A percentile compares a stretch with the other conserved stretches of the same genome.
Conservation (phyloP, 2,888 invertebrate genomes). For the Heliconius ethilla region DNA sequence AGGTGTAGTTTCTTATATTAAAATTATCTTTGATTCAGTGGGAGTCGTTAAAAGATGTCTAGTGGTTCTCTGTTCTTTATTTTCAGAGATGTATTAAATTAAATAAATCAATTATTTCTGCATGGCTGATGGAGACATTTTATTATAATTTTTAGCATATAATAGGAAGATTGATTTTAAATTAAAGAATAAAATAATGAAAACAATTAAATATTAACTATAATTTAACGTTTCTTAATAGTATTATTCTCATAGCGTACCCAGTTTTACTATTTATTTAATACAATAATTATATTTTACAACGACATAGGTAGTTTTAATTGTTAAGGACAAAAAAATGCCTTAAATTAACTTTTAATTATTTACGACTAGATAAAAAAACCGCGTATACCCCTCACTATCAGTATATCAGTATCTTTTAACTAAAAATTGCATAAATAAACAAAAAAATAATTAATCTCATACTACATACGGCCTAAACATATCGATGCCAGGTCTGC, state of each 20-base stretch:
- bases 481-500: slow-evolving; percentile 72
- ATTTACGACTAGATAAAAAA: slow-evolving; percentile 26
- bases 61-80: neutral
- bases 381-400: slow-evolving; percentile 23
- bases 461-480: slow-evolving; percentile 81
- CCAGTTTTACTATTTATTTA: slow-evolving; percentile 1
- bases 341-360: too few species aligned
- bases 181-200: too few species aligned
- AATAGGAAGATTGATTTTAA: too few species aligned
- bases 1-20: neutral
- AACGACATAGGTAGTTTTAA: neutral
- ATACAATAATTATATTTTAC: slow-evolving; percentile 6
- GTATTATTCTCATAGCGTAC: neutral
- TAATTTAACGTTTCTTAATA: neutral
- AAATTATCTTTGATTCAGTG: neutral
- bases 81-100: neutral
- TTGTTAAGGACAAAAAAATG: slow-evolving; percentile 3
- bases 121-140: too few species aligned
- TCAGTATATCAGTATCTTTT: slow-evolving; percentile 36
- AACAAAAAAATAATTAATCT: slow-evolving; percentile 67
- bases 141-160: too few species aligned
- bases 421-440: slow-evolving; percentile 39
- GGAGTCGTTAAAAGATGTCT: neutral
- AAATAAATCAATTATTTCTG: too few species aligned
- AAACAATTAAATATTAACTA: too few species aligned